phyloP scores from a whole-genome alignment of 2,113 vertebrate genomes.

The Corvus cornix region DNA sequence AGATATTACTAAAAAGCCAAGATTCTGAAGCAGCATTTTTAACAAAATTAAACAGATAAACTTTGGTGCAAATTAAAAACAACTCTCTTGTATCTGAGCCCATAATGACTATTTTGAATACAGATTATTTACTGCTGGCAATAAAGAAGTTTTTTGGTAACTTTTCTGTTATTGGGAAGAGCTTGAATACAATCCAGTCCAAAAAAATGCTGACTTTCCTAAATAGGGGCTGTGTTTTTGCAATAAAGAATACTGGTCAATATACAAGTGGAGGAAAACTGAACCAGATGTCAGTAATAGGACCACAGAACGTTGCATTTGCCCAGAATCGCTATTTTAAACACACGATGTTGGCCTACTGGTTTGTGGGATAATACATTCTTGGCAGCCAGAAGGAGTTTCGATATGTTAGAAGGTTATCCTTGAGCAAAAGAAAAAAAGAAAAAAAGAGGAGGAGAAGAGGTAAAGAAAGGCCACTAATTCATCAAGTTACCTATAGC shows the following conservation, averaged over 20 bases:
- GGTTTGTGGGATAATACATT: conserved; percentile 77
- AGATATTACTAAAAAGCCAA: neutral
- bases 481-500: neutral
- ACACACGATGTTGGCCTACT: conserved; percentile 79
- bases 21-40: neutral
- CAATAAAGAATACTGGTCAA: conserved; percentile 83
- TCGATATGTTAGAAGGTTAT: conserved; percentile 75
- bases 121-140: conserved; percentile 49
- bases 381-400: conserved; percentile 73
- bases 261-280: conserved; percentile 81
- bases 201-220: conserved; percentile 75
- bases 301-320: conserved; percentile 79
- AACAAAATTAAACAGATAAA: conserved; percentile 42
- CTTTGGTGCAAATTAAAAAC: conserved; percentile 35
- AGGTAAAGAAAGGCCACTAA: neutral
- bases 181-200: conserved; percentile 71
- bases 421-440: neutral
- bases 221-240: conserved; percentile 77
- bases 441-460: neutral
- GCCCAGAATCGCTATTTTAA: conserved; percentile 84
- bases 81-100: conserved; percentile 23
- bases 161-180: conserved; percentile 69
- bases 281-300: conserved; percentile 82
- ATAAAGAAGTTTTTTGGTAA: conserved; percentile 60
- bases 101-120: conserved; percentile 57